Evolutionary conservation across 1,140 invertebrate species (phyloP).

Genomic region (Habropoda laboriosa): DNA sequence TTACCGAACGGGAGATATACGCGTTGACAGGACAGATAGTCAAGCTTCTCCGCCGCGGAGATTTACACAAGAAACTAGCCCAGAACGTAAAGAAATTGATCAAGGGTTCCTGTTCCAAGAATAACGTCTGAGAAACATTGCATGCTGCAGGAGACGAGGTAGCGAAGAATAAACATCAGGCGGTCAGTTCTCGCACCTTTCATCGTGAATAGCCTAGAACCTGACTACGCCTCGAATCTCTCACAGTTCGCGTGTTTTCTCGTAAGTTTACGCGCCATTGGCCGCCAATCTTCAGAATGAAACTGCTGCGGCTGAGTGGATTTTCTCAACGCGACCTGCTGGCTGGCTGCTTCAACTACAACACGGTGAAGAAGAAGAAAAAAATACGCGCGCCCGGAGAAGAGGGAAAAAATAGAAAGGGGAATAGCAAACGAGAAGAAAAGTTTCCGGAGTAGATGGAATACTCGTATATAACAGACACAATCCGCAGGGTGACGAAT

Average conservation of each 20-base stretch:
- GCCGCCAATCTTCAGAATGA: conserved; percentile 77
- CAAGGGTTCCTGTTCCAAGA: conserved; percentile 32
- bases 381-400: neutral
- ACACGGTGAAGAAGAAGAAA: conserved; percentile 34
- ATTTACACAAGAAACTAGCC: conserved; percentile 3
- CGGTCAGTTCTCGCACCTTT: conserved; percentile 59
- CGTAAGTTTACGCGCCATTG: conserved; percentile 77
- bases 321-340: conserved; percentile 43
- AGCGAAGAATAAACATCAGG: conserved; percentile 59
- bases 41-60: neutral
- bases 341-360: conserved; percentile 49
- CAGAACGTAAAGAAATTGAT: conserved; percentile 35
- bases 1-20: neutral
- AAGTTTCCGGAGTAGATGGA: conserved; percentile 17
- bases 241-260: conserved; percentile 63
- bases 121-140: conserved; percentile 35
- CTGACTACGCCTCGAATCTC: conserved; percentile 59
- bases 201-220: conserved; percentile 48
- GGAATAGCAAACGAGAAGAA: conserved; percentile 13
- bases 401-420: neutral
- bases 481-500: conserved; percentile 64
- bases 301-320: conserved; percentile 67
- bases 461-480: conserved; percentile 20
- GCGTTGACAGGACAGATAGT: neutral
- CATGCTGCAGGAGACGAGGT: conserved; percentile 1